phyloP scores from a whole-genome alignment of 2,797 vertebrate genomes.

The Aplochiton taeniatus region DNA sequence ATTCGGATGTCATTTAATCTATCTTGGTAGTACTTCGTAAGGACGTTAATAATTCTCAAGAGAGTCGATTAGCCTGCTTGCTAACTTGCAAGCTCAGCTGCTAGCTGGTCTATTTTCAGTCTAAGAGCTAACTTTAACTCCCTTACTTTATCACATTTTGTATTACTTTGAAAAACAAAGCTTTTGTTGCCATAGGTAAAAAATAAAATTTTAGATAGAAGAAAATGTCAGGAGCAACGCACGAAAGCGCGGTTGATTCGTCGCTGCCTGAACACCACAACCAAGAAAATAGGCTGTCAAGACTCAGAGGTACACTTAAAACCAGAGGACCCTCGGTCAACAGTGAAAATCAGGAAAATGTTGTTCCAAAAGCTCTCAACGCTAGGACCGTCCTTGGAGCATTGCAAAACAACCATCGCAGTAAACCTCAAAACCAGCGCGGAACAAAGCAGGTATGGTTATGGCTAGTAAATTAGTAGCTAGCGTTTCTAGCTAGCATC shows the following conservation, averaged over 20 bases:
- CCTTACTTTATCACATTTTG: too few species aligned
- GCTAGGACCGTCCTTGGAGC: constrained; percentile 78
- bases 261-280: constrained; percentile 48
- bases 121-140: too few species aligned
- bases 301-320: constrained; percentile 58
- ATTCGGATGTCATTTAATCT: too few species aligned
- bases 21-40: too few species aligned
- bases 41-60: too few species aligned
- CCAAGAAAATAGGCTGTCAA: constrained; percentile 72
- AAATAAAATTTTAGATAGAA: background rate
- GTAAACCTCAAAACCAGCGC: constrained; percentile 65
- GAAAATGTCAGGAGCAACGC: constrained; percentile 69
- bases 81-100: constrained; percentile 20
- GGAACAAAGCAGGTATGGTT: constrained; percentile 71
- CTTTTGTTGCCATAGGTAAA: background rate
- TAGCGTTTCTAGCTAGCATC: background rate
- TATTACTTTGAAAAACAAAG: constrained; percentile 18
- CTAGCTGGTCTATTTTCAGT: constrained; percentile 12
- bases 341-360: constrained; percentile 86
- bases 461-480: background rate
- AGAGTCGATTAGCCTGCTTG: too few species aligned
- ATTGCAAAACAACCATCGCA: constrained; percentile 76
- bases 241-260: constrained; percentile 49
- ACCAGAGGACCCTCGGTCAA: constrained; percentile 29
- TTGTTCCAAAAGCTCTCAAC: constrained; percentile 61